phyloP scores from a whole-genome alignment of 1,140 invertebrate species.

The Temnothorax nylanderi region DNA sequence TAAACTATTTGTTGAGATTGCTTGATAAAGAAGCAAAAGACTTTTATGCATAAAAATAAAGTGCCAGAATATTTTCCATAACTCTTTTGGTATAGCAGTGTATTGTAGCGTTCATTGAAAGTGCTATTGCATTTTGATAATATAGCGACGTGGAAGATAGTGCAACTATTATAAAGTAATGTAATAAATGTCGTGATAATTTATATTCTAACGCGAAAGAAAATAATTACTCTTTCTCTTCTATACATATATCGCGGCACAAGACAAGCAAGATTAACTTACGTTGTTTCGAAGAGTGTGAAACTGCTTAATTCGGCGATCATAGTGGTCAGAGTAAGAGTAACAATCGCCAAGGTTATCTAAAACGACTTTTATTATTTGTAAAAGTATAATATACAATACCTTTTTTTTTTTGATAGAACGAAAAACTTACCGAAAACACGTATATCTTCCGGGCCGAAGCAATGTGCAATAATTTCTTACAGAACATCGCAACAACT shows the following conservation, averaged over 20 bases:
- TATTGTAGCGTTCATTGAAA: too few species aligned
- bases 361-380: slow-evolving; percentile 8
- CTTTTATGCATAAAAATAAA: background rate
- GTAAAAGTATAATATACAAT: background rate
- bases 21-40: background rate
- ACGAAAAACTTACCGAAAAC: slow-evolving; percentile 60
- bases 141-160: background rate
- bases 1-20: background rate
- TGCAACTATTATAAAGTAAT: background rate
- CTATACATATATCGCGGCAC: background rate
- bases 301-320: slow-evolving; percentile 37
- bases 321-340: slow-evolving; percentile 49
- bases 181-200: background rate
- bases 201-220: background rate
- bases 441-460: slow-evolving; percentile 64
- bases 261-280: slow-evolving; percentile 19
- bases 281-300: slow-evolving; percentile 45
- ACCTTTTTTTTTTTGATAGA: background rate
- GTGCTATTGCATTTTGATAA: background rate
- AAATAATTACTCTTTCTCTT: background rate
- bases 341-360: slow-evolving; percentile 56
- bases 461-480: slow-evolving; percentile 66
- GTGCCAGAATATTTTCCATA: background rate
- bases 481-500: slow-evolving; percentile 65
- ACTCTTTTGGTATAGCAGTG: background rate